Percentiles rank a stretch among this genome's conserved stretches.
Evolutionary conservation across 2,797 vertebrate genomes (phyloP).

Genomic region (Myotis myotis): DNA sequence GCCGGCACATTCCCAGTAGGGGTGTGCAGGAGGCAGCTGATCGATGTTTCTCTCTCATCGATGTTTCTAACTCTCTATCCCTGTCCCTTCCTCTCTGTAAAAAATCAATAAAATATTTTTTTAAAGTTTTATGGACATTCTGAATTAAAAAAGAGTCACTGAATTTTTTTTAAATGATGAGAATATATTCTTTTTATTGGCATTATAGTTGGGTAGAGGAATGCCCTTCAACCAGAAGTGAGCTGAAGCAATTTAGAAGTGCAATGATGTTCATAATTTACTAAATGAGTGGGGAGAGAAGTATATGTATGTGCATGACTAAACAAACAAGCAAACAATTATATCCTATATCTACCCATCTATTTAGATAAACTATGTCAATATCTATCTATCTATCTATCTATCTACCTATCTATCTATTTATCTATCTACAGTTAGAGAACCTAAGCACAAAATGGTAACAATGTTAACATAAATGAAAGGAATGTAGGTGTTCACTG

Average conservation of each 20-base stretch:
- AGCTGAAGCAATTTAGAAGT: constrained; percentile 27
- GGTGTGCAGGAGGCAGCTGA: no score
- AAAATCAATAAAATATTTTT: no score
- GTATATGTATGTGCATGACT: background rate
- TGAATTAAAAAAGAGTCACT: constrained; percentile 34
- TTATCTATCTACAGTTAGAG: background rate
- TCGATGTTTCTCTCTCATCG: no score
- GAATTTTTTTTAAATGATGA: background rate
- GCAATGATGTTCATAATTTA: background rate
- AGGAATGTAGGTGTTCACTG: background rate
- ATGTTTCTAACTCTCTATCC: no score
- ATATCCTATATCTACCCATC: background rate
- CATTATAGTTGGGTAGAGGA: background rate
- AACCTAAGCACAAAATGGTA: constrained; percentile 49
- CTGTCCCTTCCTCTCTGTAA: no score
- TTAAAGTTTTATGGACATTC: background rate
- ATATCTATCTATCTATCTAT: no score
- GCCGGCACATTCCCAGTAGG: no score
- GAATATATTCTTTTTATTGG: constrained; percentile 2
- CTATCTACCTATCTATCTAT: background rate
- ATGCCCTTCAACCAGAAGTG: background rate
- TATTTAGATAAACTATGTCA: background rate
- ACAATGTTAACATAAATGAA: constrained; percentile 6
- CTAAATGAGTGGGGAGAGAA: background rate
- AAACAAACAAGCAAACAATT: background rate